Base-by-base conservation (phyloP, 2,888 invertebrate species). In the Andrena hattorfiana region DNA sequence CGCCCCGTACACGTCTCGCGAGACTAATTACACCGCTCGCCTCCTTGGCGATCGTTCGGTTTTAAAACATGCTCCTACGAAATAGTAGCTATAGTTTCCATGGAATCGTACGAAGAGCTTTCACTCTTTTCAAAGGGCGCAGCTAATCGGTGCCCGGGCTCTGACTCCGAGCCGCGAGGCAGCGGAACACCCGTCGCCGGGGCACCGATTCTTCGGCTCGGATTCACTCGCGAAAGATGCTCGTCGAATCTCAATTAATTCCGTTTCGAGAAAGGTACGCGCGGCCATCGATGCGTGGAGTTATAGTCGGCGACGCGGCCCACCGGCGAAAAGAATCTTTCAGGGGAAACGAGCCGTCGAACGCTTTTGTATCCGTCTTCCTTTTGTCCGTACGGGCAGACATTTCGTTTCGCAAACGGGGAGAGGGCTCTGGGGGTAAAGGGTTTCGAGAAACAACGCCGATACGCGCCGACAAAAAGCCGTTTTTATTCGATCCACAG, bases 291-390 rank as follows among this genome's bases (percentile, higher is more conserved):
- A 72, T 79, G 85, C 86, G 87, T 88, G 68, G 77, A 69, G 71
- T 70, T 72, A 54, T 30, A 66, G 42, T 49, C 69, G 60, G 70
- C 66, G 60, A 51, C 74, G 78, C 60, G 20, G 51, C 71, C 77
- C 72, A 67, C 32, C 78, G 79, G 64, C 79, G 81, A 82, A 81
- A 85, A 83, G 86, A 85, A 87, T 85, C 85, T 84, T 91, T 91
- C 87, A 81, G 80, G 83, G 80, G 81, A 87, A 91, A 88, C 86
- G 89, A 90, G 84, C 90, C 91, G 78, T 86, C 86, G 72, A 64
- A 28, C 67, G 80, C 89, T 88, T 56, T 90, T 90, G 88, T 89
- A 83, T 82, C 80, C 48, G n/a, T 71, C 60, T 67, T 63, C 26
- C 89, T 81, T 87, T 89, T 87, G 83, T 88, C 49, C 64, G n/a